phyloP scores from a whole-genome alignment of 2,113 vertebrate genomes.

The Typhlomys cinereus region DNA sequence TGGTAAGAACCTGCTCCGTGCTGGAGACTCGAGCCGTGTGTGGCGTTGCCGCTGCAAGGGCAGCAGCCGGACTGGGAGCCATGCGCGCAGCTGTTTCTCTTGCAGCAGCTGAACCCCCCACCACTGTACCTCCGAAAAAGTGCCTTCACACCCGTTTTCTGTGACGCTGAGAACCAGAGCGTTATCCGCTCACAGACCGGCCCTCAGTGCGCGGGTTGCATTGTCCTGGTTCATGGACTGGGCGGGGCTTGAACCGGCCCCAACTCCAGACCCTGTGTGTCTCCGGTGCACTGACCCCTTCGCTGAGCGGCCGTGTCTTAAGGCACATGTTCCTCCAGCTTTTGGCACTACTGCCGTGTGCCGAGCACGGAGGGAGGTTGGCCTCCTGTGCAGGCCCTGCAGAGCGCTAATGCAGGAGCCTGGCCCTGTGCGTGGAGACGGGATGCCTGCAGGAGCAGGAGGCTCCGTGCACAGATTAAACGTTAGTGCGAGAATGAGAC shows the following conservation, averaged over 20 bases:
- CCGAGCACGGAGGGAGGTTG: background rate
- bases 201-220: background rate
- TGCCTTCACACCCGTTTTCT: background rate
- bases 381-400: constrained; percentile 11
- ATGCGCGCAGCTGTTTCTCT: background rate
- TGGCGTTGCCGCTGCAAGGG: background rate
- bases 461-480: constrained; percentile 53
- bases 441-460: constrained; percentile 40
- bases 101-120: background rate
- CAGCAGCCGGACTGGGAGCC: background rate
- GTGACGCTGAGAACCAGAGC: background rate
- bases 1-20: background rate
- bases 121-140: background rate
- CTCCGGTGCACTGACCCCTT: background rate
- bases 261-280: background rate
- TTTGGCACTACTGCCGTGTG: background rate
- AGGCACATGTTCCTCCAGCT: background rate
- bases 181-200: background rate
- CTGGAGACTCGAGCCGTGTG: background rate
- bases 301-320: background rate
- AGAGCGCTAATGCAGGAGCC: background rate
- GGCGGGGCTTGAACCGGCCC: background rate
- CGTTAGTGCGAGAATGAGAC: constrained; percentile 43
- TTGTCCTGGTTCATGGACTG: background rate
- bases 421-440: background rate